Percentiles rank a stretch among this genome's conserved stretches.
Conservation (phyloP, 2,888 invertebrate species). For the Asteroscopus sphinx region DNA sequence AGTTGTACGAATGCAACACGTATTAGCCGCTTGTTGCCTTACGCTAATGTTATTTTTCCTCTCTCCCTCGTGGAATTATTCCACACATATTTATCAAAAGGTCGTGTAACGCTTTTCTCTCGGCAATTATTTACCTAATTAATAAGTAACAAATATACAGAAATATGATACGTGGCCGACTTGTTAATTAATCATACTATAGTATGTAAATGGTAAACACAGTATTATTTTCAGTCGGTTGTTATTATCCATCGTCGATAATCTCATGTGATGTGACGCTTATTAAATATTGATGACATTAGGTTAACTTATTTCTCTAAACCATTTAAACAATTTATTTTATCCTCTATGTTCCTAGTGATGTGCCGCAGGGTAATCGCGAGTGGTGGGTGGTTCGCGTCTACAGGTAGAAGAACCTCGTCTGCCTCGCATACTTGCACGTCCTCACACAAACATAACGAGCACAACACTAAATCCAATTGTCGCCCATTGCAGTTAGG, state of each 20-base stretch:
- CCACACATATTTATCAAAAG: slow-evolving; percentile 43
- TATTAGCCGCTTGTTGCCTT: slow-evolving; percentile 59
- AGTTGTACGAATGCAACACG: slow-evolving; percentile 69
- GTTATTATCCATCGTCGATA: slow-evolving; percentile 26
- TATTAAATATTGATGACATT: slow-evolving; percentile 14
- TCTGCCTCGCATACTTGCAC: no score
- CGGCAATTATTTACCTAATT: slow-evolving; percentile 44
- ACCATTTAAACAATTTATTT: no score
- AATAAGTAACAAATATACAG: slow-evolving; percentile 44
- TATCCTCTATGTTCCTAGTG: background rate
- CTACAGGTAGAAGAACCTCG: no score
- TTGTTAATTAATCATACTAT: slow-evolving; percentile 39
- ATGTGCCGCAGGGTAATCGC: no score
- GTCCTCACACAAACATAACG: no score
- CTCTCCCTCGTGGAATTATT: slow-evolving; percentile 38
- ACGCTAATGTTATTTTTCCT: slow-evolving; percentile 37
- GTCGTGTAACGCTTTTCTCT: slow-evolving; percentile 32
- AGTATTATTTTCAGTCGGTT: slow-evolving; percentile 28
- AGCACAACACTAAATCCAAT: no score
- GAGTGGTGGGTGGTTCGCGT: no score
- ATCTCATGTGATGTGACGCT: slow-evolving; percentile 21
- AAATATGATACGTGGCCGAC: slow-evolving; percentile 36
- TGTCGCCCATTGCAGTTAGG: no score
- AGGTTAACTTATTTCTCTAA: background rate
- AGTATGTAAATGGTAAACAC: slow-evolving; percentile 37